Evolutionary conservation across 2,113 vertebrate genomes (phyloP).

Genomic region (Glareola pratincola): DNA sequence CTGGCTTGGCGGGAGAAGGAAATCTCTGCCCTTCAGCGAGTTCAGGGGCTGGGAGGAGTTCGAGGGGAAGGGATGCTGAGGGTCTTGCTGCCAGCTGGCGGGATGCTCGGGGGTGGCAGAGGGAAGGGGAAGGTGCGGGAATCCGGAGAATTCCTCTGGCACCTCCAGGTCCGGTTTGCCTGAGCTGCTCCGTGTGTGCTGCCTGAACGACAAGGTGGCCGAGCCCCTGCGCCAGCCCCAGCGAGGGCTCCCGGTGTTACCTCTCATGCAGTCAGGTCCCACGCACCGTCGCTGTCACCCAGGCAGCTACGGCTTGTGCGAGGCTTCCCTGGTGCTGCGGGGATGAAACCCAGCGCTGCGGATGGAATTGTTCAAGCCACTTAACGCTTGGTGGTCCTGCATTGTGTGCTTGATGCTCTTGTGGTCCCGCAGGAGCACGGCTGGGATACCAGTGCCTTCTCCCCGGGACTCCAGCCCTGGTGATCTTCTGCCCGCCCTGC

Average conservation of each 20-base stretch:
- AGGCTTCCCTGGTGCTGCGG: not conserved
- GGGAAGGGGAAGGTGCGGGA: not conserved
- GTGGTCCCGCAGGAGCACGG: rapidly evolving
- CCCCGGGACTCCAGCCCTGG: not conserved
- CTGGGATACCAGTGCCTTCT: not conserved
- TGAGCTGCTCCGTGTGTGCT: not conserved
- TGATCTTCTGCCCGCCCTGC: not conserved
- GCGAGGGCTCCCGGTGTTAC: not conserved
- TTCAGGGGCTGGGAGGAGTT: not conserved
- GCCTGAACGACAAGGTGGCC: not conserved
- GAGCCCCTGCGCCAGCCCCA: not conserved
- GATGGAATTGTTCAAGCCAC: not conserved
- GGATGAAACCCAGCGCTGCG: rapidly evolving
- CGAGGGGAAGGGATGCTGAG: not conserved
- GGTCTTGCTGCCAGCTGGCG: not conserved
- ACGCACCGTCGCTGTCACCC: rapidly evolving
- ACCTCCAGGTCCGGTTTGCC: not conserved
- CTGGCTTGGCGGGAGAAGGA: not conserved
- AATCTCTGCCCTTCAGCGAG: not conserved
- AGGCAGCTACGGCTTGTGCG: rapidly evolving
- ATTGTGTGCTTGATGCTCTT: rapidly evolving
- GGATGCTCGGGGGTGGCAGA: not conserved
- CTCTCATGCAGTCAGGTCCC: not conserved
- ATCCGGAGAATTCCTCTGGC: not conserved
- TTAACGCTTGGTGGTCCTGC: not conserved